Conservation (phyloP, 2,797 vertebrate genomes). For the Hippocampus kuda region DNA sequence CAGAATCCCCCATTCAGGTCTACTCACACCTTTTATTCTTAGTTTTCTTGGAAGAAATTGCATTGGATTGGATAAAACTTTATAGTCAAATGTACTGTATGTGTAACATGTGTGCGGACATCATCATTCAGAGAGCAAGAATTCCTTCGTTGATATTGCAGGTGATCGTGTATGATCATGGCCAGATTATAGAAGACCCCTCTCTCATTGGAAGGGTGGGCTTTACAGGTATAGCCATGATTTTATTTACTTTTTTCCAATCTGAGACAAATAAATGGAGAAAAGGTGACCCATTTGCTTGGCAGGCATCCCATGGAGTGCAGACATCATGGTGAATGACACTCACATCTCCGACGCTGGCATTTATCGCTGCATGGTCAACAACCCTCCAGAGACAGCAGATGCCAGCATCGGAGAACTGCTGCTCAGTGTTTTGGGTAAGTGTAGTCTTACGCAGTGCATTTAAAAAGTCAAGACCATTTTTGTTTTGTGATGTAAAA, state of each 20-base stretch:
- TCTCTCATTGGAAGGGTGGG: slow-evolving; percentile 66
- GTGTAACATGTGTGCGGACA: too few species aligned
- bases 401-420: slow-evolving; percentile 68
- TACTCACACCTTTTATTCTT: neutral
- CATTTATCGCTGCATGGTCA: slow-evolving; percentile 74
- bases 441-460: neutral
- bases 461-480: neutral
- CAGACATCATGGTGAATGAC: slow-evolving; percentile 70
- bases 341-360: slow-evolving; percentile 68
- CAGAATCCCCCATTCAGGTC: slow-evolving; percentile 67
- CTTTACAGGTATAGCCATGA: slow-evolving; percentile 55
- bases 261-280: neutral
- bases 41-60: neutral
- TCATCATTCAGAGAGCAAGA: neutral
- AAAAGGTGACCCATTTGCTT: neutral
- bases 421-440: slow-evolving; percentile 67
- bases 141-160: slow-evolving; percentile 25
- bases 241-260: neutral
- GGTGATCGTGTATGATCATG: slow-evolving; percentile 75
- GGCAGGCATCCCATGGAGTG: slow-evolving; percentile 64
- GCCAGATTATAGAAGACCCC: slow-evolving; percentile 70
- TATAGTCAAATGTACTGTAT: too few species aligned
- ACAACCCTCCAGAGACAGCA: slow-evolving; percentile 70
- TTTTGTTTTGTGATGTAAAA: too few species aligned
- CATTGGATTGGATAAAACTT: too few species aligned